phyloP scores from a whole-genome alignment of 2,113 vertebrate species.

The Taxidea taxus region DNA sequence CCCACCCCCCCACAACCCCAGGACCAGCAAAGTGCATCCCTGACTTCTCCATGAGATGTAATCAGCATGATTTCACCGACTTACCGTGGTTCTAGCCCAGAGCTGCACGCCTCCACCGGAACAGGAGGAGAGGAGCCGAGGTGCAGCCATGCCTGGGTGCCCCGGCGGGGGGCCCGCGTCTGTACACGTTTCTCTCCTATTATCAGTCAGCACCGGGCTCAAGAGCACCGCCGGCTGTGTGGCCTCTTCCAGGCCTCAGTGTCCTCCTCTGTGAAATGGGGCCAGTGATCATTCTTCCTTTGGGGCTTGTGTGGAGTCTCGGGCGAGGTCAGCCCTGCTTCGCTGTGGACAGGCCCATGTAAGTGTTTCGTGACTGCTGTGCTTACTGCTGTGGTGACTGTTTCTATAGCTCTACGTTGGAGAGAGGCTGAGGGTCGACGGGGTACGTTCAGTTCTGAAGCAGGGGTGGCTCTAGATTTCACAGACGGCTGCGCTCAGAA shows the following conservation, averaged over 20 bases:
- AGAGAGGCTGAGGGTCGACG: background rate
- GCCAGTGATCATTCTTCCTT: background rate
- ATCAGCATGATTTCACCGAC: accelerated
- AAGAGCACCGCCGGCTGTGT: background rate
- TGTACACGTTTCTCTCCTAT: no score
- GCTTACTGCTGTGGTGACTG: background rate
- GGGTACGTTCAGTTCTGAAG: background rate
- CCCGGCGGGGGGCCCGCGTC: background rate
- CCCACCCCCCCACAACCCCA: accelerated
- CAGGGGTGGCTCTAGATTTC: background rate
- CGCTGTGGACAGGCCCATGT: accelerated
- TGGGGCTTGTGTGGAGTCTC: accelerated
- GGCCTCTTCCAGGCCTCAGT: background rate
- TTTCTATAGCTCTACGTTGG: accelerated
- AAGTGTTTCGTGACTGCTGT: accelerated
- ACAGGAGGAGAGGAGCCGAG: accelerated
- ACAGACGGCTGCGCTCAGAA: background rate
- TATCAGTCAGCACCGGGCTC: accelerated
- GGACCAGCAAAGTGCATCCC: accelerated
- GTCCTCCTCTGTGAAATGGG: background rate
- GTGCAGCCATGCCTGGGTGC: accelerated
- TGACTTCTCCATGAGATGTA: background rate
- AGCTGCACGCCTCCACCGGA: no score
- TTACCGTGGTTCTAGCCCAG: accelerated
- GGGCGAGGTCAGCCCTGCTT: accelerated